Conservation (phyloP, 2,113 vertebrate species). For the Alethe castanea region DNA sequence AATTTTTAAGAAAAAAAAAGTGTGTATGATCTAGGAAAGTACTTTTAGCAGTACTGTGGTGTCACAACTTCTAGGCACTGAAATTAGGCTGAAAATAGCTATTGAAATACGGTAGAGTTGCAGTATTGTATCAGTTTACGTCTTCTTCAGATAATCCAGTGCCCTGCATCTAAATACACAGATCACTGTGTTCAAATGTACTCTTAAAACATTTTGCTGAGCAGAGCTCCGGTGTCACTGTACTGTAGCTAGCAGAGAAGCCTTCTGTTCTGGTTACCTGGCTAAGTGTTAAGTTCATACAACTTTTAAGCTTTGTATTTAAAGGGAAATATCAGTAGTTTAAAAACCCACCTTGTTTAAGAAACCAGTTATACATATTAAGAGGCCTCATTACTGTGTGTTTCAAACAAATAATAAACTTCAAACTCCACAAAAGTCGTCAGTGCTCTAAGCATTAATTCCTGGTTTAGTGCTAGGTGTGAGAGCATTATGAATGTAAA, state of each 20-base stretch:
- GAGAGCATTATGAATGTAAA: not conserved
- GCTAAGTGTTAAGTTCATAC: not conserved
- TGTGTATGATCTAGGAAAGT: not conserved
- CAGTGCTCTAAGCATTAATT: not conserved
- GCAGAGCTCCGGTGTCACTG: not conserved
- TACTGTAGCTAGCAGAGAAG: not conserved
- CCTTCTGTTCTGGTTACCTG: not conserved
- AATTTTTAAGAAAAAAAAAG: not conserved
- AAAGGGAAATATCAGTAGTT: not conserved
- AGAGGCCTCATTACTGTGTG: not conserved
- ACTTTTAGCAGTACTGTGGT: not conserved
- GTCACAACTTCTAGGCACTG: not conserved
- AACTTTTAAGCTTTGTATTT: not conserved
- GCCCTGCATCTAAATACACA: not conserved
- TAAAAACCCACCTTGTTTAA: not conserved
- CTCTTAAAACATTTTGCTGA: not conserved
- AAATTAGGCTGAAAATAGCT: not conserved
- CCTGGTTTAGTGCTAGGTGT: not conserved
- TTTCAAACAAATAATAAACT: not conserved
- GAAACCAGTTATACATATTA: not conserved
- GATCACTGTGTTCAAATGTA: not conserved
- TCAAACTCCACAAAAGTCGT: not conserved
- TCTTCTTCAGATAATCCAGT: not conserved
- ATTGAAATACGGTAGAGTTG: not conserved
- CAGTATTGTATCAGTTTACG: rapidly evolving